Evolutionary conservation across 1,140 invertebrate species (phyloP).

Genomic region (Drosophila prosaltans): DNA sequence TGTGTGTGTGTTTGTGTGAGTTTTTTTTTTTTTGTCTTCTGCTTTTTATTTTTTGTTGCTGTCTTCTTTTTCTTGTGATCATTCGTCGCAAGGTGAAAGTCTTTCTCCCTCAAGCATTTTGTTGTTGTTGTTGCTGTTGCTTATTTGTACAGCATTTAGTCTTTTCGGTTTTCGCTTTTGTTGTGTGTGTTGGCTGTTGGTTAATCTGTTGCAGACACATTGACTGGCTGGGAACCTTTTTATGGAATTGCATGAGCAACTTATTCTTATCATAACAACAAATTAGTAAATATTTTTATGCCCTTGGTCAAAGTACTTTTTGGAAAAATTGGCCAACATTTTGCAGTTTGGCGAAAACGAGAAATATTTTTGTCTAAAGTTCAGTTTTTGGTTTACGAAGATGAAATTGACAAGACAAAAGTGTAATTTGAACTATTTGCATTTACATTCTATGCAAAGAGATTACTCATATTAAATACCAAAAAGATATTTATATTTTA

Average conservation of each 20-base stretch:
- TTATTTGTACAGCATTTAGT: constrained; percentile 76
- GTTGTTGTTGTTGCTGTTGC: constrained; percentile 73
- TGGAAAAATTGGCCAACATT: too few species aligned
- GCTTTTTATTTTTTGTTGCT: constrained; percentile 34
- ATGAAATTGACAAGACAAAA: too few species aligned
- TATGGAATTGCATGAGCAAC: constrained; percentile 24
- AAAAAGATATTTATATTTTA: too few species aligned
- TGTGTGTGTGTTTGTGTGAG: constrained; percentile 1
- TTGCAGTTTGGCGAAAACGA: too few species aligned
- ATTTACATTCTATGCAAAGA: too few species aligned
- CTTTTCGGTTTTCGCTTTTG: constrained; percentile 65
- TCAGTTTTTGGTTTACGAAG: too few species aligned
- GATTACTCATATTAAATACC: too few species aligned
- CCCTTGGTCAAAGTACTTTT: too few species aligned
- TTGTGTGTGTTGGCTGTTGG: constrained; percentile 55
- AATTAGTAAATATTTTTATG: not conserved
- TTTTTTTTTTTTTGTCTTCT: constrained; percentile 19
- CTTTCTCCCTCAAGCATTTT: constrained; percentile 75
- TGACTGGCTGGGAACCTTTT: constrained; percentile 38
- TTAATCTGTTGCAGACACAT: constrained; percentile 57
- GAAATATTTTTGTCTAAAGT: too few species aligned
- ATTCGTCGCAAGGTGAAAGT: constrained; percentile 76
- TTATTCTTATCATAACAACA: not conserved
- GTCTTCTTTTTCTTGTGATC: constrained; percentile 43
- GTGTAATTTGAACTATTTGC: too few species aligned